phyloP scores from a whole-genome alignment of 2,797 vertebrate species.

The Threskiornis aethiopicus region DNA sequence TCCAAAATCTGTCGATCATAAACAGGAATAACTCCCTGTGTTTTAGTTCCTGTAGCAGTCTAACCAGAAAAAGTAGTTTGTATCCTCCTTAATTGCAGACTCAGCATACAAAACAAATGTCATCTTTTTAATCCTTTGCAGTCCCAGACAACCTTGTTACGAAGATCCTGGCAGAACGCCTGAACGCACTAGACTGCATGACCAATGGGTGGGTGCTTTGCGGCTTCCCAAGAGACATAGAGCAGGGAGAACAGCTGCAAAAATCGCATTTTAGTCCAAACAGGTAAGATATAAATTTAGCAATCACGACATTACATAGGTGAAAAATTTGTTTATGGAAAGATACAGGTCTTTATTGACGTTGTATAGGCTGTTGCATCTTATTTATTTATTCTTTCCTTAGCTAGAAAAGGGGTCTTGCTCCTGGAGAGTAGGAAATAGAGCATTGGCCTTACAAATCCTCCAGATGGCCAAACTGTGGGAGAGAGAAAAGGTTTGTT shows the following conservation, averaged over 20 bases:
- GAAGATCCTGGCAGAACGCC: slow-evolving; percentile 77
- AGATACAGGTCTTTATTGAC: not conserved
- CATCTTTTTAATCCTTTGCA: slow-evolving; percentile 45
- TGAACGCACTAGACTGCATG: slow-evolving; percentile 80
- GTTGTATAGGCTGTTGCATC: not conserved
- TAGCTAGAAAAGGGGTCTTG: not conserved
- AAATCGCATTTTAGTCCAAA: slow-evolving; percentile 76
- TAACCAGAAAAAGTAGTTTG: not conserved
- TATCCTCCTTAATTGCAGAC: not conserved
- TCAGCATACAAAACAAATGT: not conserved
- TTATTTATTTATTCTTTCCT: not conserved
- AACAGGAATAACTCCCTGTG: not conserved
- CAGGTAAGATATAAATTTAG: slow-evolving; percentile 75
- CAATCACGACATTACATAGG: fast-evolving
- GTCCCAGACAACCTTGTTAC: slow-evolving; percentile 84
- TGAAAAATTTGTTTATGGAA: not conserved
- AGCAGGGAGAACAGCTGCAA: slow-evolving; percentile 80
- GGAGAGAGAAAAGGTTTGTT: slow-evolving; percentile 25
- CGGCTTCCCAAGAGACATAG: slow-evolving; percentile 81
- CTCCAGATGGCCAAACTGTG: slow-evolving; percentile 48
- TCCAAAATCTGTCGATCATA: not conserved
- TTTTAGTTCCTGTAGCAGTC: not conserved
- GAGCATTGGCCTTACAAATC: slow-evolving; percentile 28
- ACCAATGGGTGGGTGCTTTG: slow-evolving; percentile 86
- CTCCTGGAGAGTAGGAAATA: slow-evolving; percentile 21